A percentile compares a stretch with the other conserved stretches of the same genome.
These are phyloP conservation scores for Xiphophorus hellerii DNA, from an alignment of 2,113 vertebrate genomes.

Conservation along the genomic window DNA sequence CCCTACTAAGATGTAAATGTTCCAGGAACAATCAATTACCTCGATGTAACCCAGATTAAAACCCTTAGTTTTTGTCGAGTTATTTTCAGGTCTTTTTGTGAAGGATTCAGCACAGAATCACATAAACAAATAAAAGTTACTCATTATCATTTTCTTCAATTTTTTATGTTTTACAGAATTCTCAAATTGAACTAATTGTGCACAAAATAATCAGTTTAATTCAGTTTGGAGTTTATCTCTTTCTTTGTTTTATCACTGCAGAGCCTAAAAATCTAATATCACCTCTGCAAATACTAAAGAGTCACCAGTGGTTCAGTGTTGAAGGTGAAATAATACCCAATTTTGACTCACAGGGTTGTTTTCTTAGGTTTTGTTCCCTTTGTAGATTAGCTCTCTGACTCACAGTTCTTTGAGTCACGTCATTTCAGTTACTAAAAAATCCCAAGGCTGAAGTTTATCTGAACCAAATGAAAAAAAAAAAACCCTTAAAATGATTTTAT, in stretches of 20 bases:
- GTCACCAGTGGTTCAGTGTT: background rate
- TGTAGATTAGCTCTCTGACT: background rate
- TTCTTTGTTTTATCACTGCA: too few species aligned
- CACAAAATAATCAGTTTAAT: background rate
- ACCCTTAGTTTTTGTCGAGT: constrained; percentile 16
- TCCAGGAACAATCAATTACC: constrained; percentile 36
- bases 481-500: too few species aligned
- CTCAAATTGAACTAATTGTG: background rate
- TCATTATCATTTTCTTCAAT: background rate
- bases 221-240: background rate
- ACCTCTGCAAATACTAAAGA: background rate
- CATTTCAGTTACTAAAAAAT: too few species aligned
- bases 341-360: background rate
- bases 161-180: background rate
- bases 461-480: too few species aligned
- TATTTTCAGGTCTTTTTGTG: constrained; percentile 18
- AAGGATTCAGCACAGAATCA: constrained; percentile 7
- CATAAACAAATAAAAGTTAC: background rate
- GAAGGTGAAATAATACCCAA: background rate
- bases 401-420: too few species aligned
- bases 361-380: background rate
- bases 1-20: constrained; percentile 32
- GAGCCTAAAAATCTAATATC: background rate
- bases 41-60: constrained; percentile 28
- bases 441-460: too few species aligned